Percentiles rank a stretch among this genome's conserved stretches.
Conservation (phyloP, 2,797 vertebrate species). For the Vespertilio murinus region DNA sequence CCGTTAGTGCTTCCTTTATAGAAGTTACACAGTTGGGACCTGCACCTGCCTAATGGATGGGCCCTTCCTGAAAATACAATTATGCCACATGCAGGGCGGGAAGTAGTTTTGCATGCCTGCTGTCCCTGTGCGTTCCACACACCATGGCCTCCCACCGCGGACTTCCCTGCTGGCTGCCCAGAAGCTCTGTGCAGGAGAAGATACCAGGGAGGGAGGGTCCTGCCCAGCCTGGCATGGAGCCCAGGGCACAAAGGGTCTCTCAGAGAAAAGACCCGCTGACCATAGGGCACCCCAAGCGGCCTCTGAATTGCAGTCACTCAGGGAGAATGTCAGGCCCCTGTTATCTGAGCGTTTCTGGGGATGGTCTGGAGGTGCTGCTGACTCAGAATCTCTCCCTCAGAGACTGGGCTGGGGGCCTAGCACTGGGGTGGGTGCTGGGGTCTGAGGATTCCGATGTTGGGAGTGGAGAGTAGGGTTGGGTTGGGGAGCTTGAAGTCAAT, state of each 20-base stretch:
- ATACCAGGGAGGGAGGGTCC: not conserved
- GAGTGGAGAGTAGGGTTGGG: fast-evolving
- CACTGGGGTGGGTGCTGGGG: not conserved
- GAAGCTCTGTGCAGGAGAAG: not conserved
- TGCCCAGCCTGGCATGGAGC: not conserved
- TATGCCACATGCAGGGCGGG: slow-evolving; percentile 79
- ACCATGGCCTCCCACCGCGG: slow-evolving; percentile 51
- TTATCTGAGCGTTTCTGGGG: not conserved
- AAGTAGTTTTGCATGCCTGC: slow-evolving; percentile 65
- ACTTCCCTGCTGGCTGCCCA: slow-evolving; percentile 74
- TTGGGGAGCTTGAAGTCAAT: fast-evolving
- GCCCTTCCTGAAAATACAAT: slow-evolving; percentile 78
- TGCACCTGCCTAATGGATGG: slow-evolving; percentile 69
- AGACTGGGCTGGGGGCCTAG: not conserved
- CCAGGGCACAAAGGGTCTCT: not conserved
- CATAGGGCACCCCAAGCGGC: not conserved
- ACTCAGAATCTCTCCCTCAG: not conserved
- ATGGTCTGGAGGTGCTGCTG: not conserved
- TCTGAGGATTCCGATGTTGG: fast-evolving
- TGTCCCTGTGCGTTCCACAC: slow-evolving; percentile 47
- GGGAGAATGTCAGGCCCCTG: not conserved
- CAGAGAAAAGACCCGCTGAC: not conserved
- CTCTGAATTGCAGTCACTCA: not conserved
- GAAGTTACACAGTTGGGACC: slow-evolving; percentile 70
- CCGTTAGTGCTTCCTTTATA: slow-evolving; percentile 71